These are phyloP conservation scores for Blastomussa wellsi DNA, from an alignment of 92 coral and sea anemone genomes.

Conservation along the genomic window DNA sequence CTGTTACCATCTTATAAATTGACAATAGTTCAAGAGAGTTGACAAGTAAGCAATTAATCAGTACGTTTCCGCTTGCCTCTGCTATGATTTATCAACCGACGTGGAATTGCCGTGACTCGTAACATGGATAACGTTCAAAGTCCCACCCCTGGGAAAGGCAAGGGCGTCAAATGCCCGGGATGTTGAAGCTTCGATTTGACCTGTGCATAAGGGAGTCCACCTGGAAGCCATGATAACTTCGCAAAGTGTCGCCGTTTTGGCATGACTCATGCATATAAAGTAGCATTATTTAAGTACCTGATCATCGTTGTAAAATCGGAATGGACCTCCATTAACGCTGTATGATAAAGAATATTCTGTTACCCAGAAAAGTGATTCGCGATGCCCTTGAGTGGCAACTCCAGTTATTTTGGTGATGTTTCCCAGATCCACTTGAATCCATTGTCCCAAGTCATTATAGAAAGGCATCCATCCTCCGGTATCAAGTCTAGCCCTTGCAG, in stretches of 20 bases:
- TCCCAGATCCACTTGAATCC: neutral
- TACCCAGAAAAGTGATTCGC: neutral
- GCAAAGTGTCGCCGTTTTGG: too few relatives aligned
- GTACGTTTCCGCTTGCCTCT: too few relatives aligned
- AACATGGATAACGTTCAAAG: too few relatives aligned
- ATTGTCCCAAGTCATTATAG: neutral
- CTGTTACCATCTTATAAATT: too few relatives aligned
- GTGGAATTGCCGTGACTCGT: too few relatives aligned
- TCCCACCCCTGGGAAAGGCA: too few relatives aligned
- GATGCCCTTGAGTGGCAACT: neutral
- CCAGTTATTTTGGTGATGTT: constrained; percentile 1
- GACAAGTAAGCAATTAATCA: too few relatives aligned
- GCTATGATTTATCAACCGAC: too few relatives aligned
- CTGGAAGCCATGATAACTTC: neutral
- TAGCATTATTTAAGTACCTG: neutral
- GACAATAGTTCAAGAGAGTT: neutral
- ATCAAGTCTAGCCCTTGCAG: neutral
- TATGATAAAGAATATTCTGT: neutral
- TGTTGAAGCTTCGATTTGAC: too few relatives aligned
- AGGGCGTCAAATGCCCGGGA: too few relatives aligned
- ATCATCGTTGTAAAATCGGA: neutral
- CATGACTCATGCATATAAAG: too few relatives aligned
- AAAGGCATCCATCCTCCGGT: neutral
- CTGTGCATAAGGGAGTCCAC: too few relatives aligned
- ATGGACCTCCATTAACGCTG: neutral